Evolutionary conservation across 2,113 vertebrate species (phyloP), one percentile per base, ranked within the genome.

Genomic region (Cottus gobio): DNA sequence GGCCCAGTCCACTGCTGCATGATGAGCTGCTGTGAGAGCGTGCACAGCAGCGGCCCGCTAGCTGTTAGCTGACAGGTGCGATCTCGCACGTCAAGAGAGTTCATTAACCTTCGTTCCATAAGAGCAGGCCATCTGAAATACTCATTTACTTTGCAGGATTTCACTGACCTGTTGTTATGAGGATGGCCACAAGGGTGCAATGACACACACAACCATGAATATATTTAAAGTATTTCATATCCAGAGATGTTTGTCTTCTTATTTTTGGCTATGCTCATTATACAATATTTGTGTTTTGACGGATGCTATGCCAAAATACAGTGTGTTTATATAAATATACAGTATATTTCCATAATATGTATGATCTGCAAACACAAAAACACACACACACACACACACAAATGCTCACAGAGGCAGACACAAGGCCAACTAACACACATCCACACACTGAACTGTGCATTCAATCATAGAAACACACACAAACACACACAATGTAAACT

Each of bases 61-160:
- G 71, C 62, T 57, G 54, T 75, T 75, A 52, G 75, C 65, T 46
- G 63, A 82, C 79, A 83, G 81, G 64, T 73, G 46, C 1, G 22
- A 68, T 75, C 50, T 39, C 50, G 52, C 66, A 37, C 28, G 36
- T 67, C 63, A 46, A 42, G n/a, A 77, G 46, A 79, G 48, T 87
- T 77, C 84, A 79, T 86, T 85, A 75, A 71, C 62, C 56, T 37
- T 36, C 61, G 22, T 74, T 75, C 24, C 64, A 74, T 48, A 68
- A 71, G 71, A 83, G 54, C 61, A 16, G 64, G 10, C 34, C 28
- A 24, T 65, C 42, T 4, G 26, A 77, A 82, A 75, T 60, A 52
- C 36, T 36, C 37, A 63, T 72, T 85, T 79, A 54, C 50, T 62
- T 72, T 61, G 3, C 50, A 71, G 54, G 15, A 71, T 48, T 71